Evolutionary conservation across 1,140 invertebrate species (phyloP).

Genomic region (Portunus trituberculatus): DNA sequence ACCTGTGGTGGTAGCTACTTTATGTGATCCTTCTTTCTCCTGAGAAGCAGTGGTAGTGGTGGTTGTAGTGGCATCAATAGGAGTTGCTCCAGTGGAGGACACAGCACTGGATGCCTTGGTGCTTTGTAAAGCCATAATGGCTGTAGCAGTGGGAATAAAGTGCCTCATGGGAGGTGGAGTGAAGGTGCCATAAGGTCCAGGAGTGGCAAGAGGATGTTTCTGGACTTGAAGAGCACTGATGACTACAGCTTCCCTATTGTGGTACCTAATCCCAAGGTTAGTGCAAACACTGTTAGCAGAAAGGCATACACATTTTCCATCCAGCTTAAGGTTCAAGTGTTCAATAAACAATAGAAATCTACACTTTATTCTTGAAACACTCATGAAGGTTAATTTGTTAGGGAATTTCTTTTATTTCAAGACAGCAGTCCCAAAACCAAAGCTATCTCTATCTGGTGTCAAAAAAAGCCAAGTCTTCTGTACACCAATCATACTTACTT

Average conservation of each 20-base stretch:
- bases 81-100: neutral
- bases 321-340: neutral
- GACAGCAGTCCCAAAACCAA: neutral
- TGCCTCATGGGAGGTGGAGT: conserved; percentile 84
- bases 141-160: conserved; percentile 79
- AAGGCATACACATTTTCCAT: neutral
- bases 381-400: too few species aligned
- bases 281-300: conserved; percentile 78
- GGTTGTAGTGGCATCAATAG: conserved; percentile 57
- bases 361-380: too few species aligned
- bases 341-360: neutral
- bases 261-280: conserved; percentile 85
- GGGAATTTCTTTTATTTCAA: neutral
- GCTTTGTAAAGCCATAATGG: conserved; percentile 78
- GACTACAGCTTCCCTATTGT: conserved; percentile 94
- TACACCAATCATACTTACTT: conserved; percentile 85
- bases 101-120: conserved; percentile 44
- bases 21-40: conserved; percentile 29
- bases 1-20: conserved; percentile 45
- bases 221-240: conserved; percentile 95
- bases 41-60: conserved; percentile 62
- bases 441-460: neutral
- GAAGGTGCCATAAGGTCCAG: conserved; percentile 86
- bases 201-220: conserved; percentile 93
- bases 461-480: neutral